A percentile compares a stretch with the other conserved stretches of the same genome.
Conservation (phyloP, 2,113 vertebrate species). For the Melanerpes aurifrons region DNA sequence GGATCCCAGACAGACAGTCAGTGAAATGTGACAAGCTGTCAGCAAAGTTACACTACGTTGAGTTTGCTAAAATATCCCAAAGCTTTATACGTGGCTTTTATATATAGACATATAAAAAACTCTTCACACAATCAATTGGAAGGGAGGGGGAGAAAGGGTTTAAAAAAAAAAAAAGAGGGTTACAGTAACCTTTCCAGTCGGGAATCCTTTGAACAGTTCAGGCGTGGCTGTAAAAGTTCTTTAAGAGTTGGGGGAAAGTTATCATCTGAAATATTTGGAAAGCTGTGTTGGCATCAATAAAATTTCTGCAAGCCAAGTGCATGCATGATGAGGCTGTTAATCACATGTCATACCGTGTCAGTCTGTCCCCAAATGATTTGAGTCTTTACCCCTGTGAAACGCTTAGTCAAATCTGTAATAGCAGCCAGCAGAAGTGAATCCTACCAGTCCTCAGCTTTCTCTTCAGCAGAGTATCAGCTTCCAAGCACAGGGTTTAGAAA, state of each 20-base stretch:
- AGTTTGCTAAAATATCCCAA: slow-evolving; percentile 83
- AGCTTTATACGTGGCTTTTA: slow-evolving; percentile 69
- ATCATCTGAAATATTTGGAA: slow-evolving; percentile 30
- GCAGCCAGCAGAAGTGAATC: slow-evolving; percentile 23
- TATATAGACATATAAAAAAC: not conserved
- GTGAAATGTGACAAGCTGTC: slow-evolving; percentile 89
- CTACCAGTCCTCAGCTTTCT: not conserved
- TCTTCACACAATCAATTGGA: slow-evolving; percentile 34
- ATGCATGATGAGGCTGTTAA: slow-evolving; percentile 48
- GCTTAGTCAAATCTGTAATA: slow-evolving; percentile 60
- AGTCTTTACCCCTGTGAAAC: slow-evolving; percentile 48
- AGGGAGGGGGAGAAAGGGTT: too few species aligned
- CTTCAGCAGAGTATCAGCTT: not conserved
- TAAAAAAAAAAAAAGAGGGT: not conserved
- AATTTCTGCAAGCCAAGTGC: not conserved
- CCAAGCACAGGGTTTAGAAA: not conserved
- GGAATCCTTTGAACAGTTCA: slow-evolving; percentile 25
- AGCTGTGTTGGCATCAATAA: slow-evolving; percentile 17
- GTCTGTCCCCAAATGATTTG: slow-evolving; percentile 1
- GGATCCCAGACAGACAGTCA: slow-evolving; percentile 86
- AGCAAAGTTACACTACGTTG: slow-evolving; percentile 84
- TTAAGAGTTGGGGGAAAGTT: not conserved
- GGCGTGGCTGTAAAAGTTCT: slow-evolving; percentile 19
- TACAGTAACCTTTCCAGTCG: slow-evolving; percentile 32
- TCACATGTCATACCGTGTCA: slow-evolving; percentile 50